phyloP scores from a whole-genome alignment of 2,888 invertebrate genomes.

The Dermolepida albohirtum region DNA sequence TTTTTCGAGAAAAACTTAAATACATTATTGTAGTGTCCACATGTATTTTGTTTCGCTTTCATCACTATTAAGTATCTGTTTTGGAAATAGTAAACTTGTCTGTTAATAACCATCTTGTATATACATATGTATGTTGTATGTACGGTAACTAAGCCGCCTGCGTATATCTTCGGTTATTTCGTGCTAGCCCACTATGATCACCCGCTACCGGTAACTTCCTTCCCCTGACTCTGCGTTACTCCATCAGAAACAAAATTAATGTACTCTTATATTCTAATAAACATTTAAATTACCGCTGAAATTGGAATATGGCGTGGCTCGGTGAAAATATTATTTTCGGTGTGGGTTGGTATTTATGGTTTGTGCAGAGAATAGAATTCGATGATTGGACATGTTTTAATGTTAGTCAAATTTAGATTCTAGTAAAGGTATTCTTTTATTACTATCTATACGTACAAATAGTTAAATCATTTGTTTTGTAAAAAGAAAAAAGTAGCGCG shows the following conservation, averaged over 20 bases:
- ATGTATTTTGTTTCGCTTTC: too few relatives aligned
- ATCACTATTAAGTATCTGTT: too few relatives aligned
- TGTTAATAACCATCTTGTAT: too few relatives aligned
- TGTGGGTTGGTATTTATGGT: conserved; percentile 34
- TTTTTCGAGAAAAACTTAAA: too few relatives aligned
- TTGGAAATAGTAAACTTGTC: too few relatives aligned
- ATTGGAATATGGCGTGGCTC: conserved; percentile 34
- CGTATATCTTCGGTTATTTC: conserved; percentile 16
- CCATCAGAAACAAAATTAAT: conserved; percentile 25
- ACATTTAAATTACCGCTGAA: conserved; percentile 33
- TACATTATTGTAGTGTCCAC: too few relatives aligned
- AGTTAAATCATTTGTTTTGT: too few relatives aligned
- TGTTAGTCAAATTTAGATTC: conserved; percentile 11
- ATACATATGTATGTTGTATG: background rate
- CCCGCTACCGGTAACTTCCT: conserved; percentile 22
- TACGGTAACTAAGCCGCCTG: conserved; percentile 6
- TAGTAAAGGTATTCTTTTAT: conserved; percentile 1
- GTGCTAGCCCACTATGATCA: conserved; percentile 13
- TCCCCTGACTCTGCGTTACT: background rate
- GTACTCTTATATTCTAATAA: conserved; percentile 37
- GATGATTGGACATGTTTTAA: conserved; percentile 20
- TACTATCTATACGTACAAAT: background rate
- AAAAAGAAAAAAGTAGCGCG: too few relatives aligned
- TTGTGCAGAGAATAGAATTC: conserved; percentile 24
- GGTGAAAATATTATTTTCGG: conserved; percentile 24